Conservation (phyloP, 2,113 vertebrate genomes). For the Pollimyrus isidori region DNA sequence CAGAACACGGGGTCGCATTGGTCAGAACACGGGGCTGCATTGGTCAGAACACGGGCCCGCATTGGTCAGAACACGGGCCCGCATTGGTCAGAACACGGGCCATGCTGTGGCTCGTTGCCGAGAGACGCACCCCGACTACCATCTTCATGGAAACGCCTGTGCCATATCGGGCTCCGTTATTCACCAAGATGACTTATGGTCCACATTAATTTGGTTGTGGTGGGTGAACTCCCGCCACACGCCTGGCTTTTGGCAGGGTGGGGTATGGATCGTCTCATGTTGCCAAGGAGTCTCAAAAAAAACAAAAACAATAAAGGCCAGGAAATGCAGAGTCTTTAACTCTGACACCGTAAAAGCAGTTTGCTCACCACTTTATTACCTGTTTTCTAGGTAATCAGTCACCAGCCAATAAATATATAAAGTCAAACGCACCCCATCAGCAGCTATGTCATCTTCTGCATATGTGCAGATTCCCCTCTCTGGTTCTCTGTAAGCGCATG, state of each 20-base stretch:
- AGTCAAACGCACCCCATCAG: neutral
- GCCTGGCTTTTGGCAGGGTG: constrained; percentile 33
- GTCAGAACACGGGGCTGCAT: too few relatives aligned
- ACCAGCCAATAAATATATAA: neutral
- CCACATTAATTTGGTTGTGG: constrained; percentile 20
- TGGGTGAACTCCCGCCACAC: constrained; percentile 23
- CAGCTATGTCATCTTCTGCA: neutral
- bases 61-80: too few relatives aligned
- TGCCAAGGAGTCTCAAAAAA: constrained; percentile 42
- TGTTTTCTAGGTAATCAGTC: neutral
- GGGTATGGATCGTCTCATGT: constrained; percentile 3
- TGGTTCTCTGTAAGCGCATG: neutral
- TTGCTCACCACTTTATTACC: neutral
- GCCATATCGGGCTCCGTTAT: constrained; percentile 44
- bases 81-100: neutral
- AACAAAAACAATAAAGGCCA: neutral
- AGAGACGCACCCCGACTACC: constrained; percentile 2
- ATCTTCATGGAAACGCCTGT: constrained; percentile 12
- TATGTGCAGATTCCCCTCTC: neutral
- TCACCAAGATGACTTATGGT: constrained; percentile 29
- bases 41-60: too few relatives aligned
- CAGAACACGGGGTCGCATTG: too few relatives aligned
- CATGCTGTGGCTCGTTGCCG: constrained; percentile 40
- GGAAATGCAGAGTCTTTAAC: constrained; percentile 4
- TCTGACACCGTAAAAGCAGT: constrained; percentile 24